Conservation (phyloP, 2,797 vertebrate genomes). For the Zenarchopterus dispar region DNA sequence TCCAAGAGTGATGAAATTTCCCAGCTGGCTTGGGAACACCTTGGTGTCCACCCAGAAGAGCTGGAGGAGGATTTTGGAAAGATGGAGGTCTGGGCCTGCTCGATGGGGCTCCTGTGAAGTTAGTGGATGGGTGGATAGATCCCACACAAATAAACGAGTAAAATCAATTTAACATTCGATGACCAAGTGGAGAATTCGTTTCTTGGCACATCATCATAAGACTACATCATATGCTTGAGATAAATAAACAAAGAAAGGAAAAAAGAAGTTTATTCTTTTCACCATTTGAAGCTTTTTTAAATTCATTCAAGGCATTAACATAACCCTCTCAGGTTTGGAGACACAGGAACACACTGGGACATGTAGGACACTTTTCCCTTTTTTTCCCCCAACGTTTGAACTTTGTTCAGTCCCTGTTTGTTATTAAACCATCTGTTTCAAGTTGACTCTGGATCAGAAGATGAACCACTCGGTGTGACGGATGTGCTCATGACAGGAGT, state of each 20-base stretch:
- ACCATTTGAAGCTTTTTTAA: background rate
- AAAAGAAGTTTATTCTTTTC: background rate
- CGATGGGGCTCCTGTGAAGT: too few relatives aligned
- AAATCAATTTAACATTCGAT: too few relatives aligned
- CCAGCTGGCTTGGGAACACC: too few relatives aligned
- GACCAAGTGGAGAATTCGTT: too few relatives aligned
- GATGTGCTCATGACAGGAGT: conserved; percentile 43
- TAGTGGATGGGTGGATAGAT: too few relatives aligned
- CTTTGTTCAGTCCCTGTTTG: conserved; percentile 1
- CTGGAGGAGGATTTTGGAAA: too few relatives aligned
- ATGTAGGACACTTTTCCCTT: background rate
- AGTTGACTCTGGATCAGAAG: conserved; percentile 25
- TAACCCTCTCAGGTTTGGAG: background rate
- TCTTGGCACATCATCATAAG: background rate
- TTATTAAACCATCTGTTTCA: conserved; percentile 12
- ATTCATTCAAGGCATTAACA: too few relatives aligned
- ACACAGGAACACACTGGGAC: background rate
- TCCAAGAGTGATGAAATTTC: too few relatives aligned
- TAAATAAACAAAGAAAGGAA: background rate
- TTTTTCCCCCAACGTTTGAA: background rate
- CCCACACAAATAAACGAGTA: too few relatives aligned
- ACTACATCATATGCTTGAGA: background rate
- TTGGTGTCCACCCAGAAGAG: too few relatives aligned
- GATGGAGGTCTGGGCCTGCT: too few relatives aligned
- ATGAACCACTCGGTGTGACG: conserved; percentile 34